Evolutionary conservation across 1,140 invertebrate species (phyloP).

Genomic region (Conus betulinus): DNA sequence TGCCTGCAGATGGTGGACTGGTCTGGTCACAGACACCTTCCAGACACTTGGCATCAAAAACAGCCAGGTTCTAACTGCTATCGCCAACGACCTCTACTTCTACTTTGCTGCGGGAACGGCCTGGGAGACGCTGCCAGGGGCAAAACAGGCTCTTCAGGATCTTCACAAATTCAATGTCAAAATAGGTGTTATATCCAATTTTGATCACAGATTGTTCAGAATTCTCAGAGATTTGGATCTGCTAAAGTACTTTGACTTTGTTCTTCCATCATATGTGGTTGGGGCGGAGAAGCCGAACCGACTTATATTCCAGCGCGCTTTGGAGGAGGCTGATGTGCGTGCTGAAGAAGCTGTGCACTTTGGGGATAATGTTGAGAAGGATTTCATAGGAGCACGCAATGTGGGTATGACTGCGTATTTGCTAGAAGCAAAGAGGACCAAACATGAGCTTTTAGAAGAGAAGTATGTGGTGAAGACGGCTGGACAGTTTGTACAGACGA

Average conservation of each 20-base stretch:
- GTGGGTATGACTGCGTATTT: conserved; percentile 86
- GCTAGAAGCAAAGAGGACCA: conserved; percentile 61
- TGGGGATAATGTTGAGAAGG: conserved; percentile 85
- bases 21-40: conserved; percentile 83
- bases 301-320: conserved; percentile 85
- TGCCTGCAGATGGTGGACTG: conserved; percentile 89
- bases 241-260: conserved; percentile 85
- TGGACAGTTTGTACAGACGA: conserved; percentile 36
- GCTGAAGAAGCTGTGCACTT: conserved; percentile 86
- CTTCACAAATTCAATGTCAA: conserved; percentile 73
- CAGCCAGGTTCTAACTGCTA: conserved; percentile 71
- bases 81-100: conserved; percentile 77
- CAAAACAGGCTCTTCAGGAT: conserved; percentile 80
- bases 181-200: conserved; percentile 90
- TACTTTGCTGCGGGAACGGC: conserved; percentile 82
- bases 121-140: conserved; percentile 84
- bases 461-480: conserved; percentile 36
- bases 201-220: conserved; percentile 85
- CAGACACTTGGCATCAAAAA: conserved; percentile 62
- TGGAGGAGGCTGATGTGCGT: conserved; percentile 72
- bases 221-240: conserved; percentile 83
- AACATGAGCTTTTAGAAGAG: conserved; percentile 23
- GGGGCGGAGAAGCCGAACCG: conserved; percentile 86
- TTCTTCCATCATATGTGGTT: conserved; percentile 85
- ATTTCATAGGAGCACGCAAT: conserved; percentile 85